phyloP scores from a whole-genome alignment of 2,888 invertebrate species.

The Eupithecia inturbata region DNA sequence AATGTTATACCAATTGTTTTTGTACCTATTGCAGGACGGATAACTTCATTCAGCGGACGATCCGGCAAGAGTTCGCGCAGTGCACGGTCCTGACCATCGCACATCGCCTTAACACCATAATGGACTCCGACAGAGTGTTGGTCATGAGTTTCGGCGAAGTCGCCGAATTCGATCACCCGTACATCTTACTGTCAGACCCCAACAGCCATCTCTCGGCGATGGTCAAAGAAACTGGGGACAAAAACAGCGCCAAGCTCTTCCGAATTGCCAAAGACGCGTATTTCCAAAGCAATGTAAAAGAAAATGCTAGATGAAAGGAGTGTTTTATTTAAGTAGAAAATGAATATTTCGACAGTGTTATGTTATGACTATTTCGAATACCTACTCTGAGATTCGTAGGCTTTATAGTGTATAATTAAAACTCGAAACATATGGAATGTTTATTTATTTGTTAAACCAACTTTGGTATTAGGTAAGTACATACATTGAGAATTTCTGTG shows the following conservation, averaged over 20 bases:
- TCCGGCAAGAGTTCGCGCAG: constrained; percentile 89
- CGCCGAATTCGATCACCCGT: constrained; percentile 87
- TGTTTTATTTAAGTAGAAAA: background rate
- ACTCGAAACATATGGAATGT: background rate
- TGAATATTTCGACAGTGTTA: background rate
- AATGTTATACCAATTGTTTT: background rate
- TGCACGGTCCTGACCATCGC: constrained; percentile 96
- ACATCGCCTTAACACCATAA: constrained; percentile 95
- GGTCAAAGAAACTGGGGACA: constrained; percentile 85
- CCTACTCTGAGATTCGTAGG: background rate
- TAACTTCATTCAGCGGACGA: constrained; percentile 91
- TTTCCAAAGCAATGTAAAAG: constrained; percentile 66
- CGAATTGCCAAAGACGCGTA: constrained; percentile 78
- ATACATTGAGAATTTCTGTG: too few species aligned
- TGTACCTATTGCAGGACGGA: constrained; percentile 85
- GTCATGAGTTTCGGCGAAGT: constrained; percentile 85
- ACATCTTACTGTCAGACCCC: constrained; percentile 79
- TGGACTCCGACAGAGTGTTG: constrained; percentile 93
- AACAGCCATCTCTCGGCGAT: constrained; percentile 82
- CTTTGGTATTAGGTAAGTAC: background rate
- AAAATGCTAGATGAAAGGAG: constrained; percentile 59
- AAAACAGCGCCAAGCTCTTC: constrained; percentile 77
- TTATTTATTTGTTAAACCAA: background rate
- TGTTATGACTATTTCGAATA: background rate
- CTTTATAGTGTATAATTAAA: background rate